Conservation (phyloP, 2,113 vertebrate genomes). For the Gymnorhina tibicen region DNA sequence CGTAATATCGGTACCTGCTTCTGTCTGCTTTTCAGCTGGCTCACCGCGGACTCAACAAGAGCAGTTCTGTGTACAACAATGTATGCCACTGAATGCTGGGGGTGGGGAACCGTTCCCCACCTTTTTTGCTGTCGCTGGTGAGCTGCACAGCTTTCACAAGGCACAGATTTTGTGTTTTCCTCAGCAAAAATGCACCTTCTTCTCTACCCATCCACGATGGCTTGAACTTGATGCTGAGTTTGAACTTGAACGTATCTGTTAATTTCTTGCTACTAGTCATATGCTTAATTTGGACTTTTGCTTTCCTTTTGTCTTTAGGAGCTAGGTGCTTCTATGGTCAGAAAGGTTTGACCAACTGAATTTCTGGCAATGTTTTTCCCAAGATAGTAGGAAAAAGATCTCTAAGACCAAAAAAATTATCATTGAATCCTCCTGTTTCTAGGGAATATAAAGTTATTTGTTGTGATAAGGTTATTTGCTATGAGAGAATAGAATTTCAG, state of each 20-base stretch:
- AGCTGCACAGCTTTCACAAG: background rate
- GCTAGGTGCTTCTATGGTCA: background rate
- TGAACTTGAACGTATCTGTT: background rate
- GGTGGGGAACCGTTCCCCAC: background rate
- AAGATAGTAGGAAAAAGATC: background rate
- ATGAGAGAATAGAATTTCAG: background rate
- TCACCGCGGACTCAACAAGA: slow-evolving; percentile 63
- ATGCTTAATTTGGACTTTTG: background rate
- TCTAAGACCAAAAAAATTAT: background rate
- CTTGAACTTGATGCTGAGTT: background rate
- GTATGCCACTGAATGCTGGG: background rate
- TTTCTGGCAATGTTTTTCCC: background rate
- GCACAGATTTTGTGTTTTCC: background rate
- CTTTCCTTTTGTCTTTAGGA: background rate
- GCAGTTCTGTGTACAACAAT: background rate
- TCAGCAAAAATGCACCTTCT: background rate
- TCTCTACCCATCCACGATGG: background rate
- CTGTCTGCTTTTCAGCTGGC: slow-evolving; percentile 60
- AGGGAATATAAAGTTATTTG: background rate
- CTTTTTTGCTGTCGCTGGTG: background rate
- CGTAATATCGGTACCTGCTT: slow-evolving; percentile 63
- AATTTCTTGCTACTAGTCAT: background rate
- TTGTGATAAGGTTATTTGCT: background rate
- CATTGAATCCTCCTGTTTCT: background rate
- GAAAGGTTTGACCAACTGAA: background rate